Evolutionary conservation across 1,140 invertebrate genomes (phyloP).

Genomic region (Drosophila azteca): DNA sequence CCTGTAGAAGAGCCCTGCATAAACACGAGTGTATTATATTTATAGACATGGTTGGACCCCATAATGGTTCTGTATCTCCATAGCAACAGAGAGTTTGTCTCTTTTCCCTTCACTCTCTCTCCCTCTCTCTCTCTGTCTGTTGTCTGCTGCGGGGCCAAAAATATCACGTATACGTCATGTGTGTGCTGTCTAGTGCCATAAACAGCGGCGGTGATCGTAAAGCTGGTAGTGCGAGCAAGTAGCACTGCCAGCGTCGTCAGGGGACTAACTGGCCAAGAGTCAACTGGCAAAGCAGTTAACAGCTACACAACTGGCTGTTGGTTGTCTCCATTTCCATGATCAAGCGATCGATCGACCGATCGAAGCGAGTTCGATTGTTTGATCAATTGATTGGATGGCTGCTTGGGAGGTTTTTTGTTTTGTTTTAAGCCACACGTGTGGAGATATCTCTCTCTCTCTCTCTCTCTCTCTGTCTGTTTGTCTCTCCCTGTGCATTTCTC

Average conservation of each 20-base stretch:
- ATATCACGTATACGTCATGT: conserved; percentile 51
- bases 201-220: conserved; percentile 8
- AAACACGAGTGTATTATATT: conserved; percentile 35
- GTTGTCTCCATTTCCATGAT: conserved; percentile 15
- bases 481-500: no score
- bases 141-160: conserved; percentile 26
- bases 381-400: conserved; percentile 20
- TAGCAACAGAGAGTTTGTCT: conserved; percentile 46
- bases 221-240: conserved; percentile 6
- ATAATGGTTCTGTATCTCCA: conserved; percentile 13
- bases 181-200: conserved; percentile 36
- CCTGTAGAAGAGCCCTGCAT: conserved; percentile 18
- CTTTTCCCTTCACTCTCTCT: not conserved
- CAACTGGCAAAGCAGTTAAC: no score
- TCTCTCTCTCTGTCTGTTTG: not conserved
- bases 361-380: conserved; percentile 21
- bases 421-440: no score
- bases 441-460: not conserved
- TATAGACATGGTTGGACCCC: conserved; percentile 43
- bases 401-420: not conserved
- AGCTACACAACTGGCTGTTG: not conserved
- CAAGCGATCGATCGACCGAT: conserved; percentile 6
- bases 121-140: not conserved
- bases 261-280: conserved; percentile 27
- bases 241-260: conserved; percentile 33